phyloP scores from a whole-genome alignment of 2,113 vertebrate genomes.

The Urocitellus parryii region DNA sequence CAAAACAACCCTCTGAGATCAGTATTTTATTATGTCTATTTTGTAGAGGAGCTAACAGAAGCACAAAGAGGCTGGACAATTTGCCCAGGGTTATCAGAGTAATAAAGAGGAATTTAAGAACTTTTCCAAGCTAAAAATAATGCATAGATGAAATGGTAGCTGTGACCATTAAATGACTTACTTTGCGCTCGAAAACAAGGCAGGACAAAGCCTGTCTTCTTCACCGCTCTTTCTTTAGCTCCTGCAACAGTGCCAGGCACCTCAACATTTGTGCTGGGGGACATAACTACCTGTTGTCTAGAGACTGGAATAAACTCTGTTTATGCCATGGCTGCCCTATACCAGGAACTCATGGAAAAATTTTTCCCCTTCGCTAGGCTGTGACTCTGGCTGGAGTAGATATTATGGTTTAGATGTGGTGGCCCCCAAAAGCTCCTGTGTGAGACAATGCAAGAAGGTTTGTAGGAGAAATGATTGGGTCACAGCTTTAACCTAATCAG shows the following conservation, averaged over 20 bases:
- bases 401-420: too few relatives aligned
- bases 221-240: background rate
- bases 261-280: background rate
- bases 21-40: background rate
- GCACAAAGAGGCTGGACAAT: background rate
- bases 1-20: background rate
- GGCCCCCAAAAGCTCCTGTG: too few relatives aligned
- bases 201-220: background rate
- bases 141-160: background rate
- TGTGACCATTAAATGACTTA: background rate
- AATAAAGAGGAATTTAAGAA: conserved; percentile 34
- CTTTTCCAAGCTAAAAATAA: conserved; percentile 60
- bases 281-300: background rate
- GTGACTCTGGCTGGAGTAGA: background rate
- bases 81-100: background rate
- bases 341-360: background rate
- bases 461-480: too few relatives aligned
- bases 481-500: too few relatives aligned
- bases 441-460: too few relatives aligned
- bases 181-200: background rate
- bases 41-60: conserved; percentile 12
- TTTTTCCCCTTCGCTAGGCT: background rate
- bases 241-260: background rate
- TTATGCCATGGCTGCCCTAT: background rate
- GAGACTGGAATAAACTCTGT: background rate